Conservation (phyloP, 2,113 vertebrate species). For the Lepus europaeus region DNA sequence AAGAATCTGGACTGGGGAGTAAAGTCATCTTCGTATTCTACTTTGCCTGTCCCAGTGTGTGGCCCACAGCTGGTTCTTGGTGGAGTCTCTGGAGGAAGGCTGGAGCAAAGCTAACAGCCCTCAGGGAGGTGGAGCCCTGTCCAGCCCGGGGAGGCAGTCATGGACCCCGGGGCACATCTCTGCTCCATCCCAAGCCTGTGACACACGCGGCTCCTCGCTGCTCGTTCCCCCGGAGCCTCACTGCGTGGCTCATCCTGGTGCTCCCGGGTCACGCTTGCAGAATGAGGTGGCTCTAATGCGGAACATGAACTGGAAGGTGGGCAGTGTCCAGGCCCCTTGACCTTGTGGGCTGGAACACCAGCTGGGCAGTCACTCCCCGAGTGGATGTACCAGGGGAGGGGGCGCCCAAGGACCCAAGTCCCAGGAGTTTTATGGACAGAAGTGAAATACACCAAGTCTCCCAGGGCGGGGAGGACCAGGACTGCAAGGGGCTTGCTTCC, state of each 20-base stretch:
- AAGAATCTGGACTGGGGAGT: neutral
- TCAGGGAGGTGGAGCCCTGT: neutral
- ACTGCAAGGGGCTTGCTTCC: neutral
- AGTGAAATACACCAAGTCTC: neutral
- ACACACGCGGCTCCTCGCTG: fast-evolving
- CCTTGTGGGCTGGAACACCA: neutral
- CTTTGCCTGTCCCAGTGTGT: neutral
- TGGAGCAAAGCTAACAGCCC: neutral
- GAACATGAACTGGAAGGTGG: neutral
- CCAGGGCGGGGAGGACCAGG: neutral
- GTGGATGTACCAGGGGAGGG: neutral
- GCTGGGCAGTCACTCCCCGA: neutral
- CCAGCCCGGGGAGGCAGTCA: neutral
- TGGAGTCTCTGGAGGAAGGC: neutral
- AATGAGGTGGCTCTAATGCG: neutral
- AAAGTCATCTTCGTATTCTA: neutral
- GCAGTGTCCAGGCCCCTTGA: neutral
- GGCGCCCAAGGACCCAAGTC: neutral
- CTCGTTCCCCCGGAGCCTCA: neutral
- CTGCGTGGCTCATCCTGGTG: fast-evolving
- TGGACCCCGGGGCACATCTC: neutral
- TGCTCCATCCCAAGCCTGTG: neutral
- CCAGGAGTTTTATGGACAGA: neutral
- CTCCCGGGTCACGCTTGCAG: neutral
- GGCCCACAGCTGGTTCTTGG: neutral